Evolutionary conservation across 2,888 invertebrate genomes (phyloP), one percentile per base, ranked within the genome.

Genomic region (Synanthedon formicaeformis): DNA sequence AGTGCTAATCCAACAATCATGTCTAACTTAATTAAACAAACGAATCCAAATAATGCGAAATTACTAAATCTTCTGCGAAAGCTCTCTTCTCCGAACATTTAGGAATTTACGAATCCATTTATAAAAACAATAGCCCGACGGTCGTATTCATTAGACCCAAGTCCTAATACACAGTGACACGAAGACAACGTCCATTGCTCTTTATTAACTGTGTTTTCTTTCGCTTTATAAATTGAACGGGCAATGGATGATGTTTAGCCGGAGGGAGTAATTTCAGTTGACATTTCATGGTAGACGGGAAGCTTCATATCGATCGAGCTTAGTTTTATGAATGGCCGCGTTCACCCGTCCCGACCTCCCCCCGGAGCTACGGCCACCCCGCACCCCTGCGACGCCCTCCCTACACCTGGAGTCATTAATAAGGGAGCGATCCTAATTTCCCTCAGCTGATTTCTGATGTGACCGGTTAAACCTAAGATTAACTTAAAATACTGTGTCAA

Each of bases 311-410:
- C 79, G 85, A 85, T 83, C 83, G 71, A 57, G 60, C 69, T 74
- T 69, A 77, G 77, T 82, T 82, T 83, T 82, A 82, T 84, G 84
- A 85, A 85, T 85, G 85, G 81, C 71, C 65, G 68, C 61, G 60
- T 63, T 61, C 61, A 61, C 58, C 63, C 58, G 56, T 59, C 55
- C 40, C 56, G 55, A 60, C 61, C 52, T 56, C 54, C 56, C 34
- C 48, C 53, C 55, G 55, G 23, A 57, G 54, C 51, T 58, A 52
- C 41, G 50, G 55, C 50, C 13, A 5, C 62, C 57, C 60, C 60
- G 50, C 54, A 53, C 55, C 55, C 56, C 51, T 53, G 58, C 58
- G 56, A 56, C 57, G 57, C 54, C 55, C 55, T 54, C 56, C 53
- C 57, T 55, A 57, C 58, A 58, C 55, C 52, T 52, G 51, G 41